Conservation (phyloP, 2,797 vertebrate genomes). For the Falco peregrinus region DNA sequence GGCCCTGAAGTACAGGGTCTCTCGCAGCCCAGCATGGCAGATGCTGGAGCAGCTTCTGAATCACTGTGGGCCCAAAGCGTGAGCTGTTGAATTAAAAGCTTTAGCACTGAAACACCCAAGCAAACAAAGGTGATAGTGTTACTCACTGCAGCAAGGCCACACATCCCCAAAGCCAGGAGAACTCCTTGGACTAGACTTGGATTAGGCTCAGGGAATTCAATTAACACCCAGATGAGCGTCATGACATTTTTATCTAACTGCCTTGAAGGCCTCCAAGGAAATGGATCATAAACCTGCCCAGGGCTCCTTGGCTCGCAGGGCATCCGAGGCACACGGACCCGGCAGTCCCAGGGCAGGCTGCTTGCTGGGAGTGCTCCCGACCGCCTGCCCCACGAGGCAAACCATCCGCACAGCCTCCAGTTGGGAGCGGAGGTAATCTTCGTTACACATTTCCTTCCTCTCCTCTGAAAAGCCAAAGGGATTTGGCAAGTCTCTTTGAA, state of each 20-base stretch:
- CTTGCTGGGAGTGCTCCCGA: background rate
- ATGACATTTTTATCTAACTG: background rate
- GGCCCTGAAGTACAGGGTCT: background rate
- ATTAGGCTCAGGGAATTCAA: background rate
- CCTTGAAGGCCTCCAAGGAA: background rate
- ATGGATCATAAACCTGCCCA: background rate
- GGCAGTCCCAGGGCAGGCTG: fast-evolving
- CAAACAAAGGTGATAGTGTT: background rate
- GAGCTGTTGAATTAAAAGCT: background rate
- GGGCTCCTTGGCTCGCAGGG: background rate
- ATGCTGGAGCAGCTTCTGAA: background rate
- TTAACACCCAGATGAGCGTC: background rate
- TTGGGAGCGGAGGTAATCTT: background rate
- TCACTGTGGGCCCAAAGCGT: fast-evolving
- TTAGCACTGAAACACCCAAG: background rate
- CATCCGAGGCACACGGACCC: fast-evolving
- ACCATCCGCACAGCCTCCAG: background rate
- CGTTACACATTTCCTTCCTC: background rate
- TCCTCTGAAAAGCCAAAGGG: background rate
- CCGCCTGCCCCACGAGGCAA: background rate
- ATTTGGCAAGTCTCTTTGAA: background rate
- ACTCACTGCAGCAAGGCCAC: background rate
- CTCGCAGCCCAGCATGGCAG: fast-evolving
- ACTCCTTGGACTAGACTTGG: background rate
- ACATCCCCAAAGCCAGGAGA: background rate